Conservation (phyloP, 92 coral and sea anemone species). For the Isaurus tuberculatus region DNA sequence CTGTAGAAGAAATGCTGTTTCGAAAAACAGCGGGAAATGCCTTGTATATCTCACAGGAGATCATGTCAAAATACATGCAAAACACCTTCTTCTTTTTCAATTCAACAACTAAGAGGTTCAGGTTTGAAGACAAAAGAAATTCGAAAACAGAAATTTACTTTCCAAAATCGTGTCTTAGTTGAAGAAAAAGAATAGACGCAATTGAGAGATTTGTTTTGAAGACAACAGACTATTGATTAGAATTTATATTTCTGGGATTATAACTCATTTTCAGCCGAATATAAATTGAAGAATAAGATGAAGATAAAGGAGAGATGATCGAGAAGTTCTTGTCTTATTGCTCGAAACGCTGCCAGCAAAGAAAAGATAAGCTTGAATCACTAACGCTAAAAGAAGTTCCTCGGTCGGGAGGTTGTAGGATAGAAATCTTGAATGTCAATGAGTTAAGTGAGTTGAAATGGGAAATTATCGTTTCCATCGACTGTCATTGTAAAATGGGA, state of each 20-base stretch:
- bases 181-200: conserved; percentile 43
- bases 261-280: conserved; percentile 32
- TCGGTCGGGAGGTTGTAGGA: neutral
- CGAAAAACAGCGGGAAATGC: conserved; percentile 22
- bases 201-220: conserved; percentile 46
- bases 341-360: neutral
- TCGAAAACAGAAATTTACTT: conserved; percentile 31
- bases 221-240: conserved; percentile 41
- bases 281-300: conserved; percentile 34
- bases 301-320: conserved; percentile 29
- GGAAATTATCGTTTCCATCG: conserved; percentile 16
- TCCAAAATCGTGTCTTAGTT: conserved; percentile 38
- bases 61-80: conserved; percentile 13
- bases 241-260: conserved; percentile 49
- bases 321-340: conserved; percentile 1
- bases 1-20: conserved; percentile 3
- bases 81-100: conserved; percentile 26
- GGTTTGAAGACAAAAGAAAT: conserved; percentile 32
- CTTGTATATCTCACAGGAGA: conserved; percentile 1
- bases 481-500: conserved; percentile 18
- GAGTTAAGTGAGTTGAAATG: conserved; percentile 9
- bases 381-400: neutral
- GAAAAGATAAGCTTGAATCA: conserved; percentile 4
- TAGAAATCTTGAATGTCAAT: neutral
- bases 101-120: conserved; percentile 27